A percentile compares a stretch with the other conserved stretches of the same genome.
These are phyloP conservation scores for Caenorhabditis tropicalis DNA, from an alignment of 1,140 invertebrate species.

Conservation along the genomic window DNA sequence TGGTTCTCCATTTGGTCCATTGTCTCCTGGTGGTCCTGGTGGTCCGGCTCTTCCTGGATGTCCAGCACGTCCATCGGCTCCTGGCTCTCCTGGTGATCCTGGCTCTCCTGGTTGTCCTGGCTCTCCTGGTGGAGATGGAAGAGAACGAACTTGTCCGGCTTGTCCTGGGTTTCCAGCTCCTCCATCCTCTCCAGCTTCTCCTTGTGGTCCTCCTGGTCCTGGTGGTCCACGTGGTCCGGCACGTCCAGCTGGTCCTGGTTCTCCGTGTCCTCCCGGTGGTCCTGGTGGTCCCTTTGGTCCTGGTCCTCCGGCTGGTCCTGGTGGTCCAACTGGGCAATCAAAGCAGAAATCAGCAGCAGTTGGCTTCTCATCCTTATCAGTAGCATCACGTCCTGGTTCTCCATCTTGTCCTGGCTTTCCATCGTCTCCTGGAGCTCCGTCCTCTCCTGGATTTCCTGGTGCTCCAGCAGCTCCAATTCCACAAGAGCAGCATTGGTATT, in stretches of 20 bases:
- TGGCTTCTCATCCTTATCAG: constrained; percentile 51
- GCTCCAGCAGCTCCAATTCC: constrained; percentile 57
- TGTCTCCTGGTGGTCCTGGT: constrained; percentile 52
- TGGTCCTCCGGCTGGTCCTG: constrained; percentile 50
- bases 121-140: constrained; percentile 31
- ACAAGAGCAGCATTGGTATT: constrained; percentile 55
- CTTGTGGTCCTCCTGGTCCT: constrained; percentile 53
- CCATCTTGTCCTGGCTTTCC: constrained; percentile 54
- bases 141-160: constrained; percentile 45
- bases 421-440: constrained; percentile 55
- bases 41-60: constrained; percentile 49
- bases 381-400: constrained; percentile 51
- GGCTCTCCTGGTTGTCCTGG: constrained; percentile 53
- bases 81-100: constrained; percentile 48
- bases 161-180: constrained; percentile 47
- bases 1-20: constrained; percentile 49
- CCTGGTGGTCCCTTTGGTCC: constrained; percentile 54
- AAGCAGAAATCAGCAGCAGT: constrained; percentile 55
- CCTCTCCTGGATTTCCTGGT: constrained; percentile 54
- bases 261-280: constrained; percentile 47
- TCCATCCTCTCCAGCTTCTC: constrained; percentile 53
- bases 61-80: constrained; percentile 50
- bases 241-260: constrained; percentile 48
- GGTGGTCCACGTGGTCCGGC: constrained; percentile 53
- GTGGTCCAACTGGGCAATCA: constrained; percentile 54